Base-by-base conservation (phyloP, 1,140 invertebrate species). In the Odontomachus brunneus region DNA sequence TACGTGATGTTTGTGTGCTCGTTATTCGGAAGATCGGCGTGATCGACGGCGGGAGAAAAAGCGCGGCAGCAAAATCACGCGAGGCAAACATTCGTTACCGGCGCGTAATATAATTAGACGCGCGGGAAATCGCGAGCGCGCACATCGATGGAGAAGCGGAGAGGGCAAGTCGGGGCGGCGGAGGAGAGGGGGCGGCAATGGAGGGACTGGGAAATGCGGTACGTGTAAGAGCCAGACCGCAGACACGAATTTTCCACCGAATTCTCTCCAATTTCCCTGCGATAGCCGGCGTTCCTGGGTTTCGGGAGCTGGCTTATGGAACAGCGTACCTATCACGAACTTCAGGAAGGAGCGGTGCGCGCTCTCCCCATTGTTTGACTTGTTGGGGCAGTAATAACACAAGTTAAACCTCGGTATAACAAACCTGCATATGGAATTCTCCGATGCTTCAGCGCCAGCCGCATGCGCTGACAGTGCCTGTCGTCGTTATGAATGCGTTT, bases 251-350 rank as follows among this genome's bases (percentile, higher is more conserved):
- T 88, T 88, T 80, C 86, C 67, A 75, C 59, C 74, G 82, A 88
- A 86, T 85, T 74, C 76, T 74, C 72, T 59, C n/a, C 67, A 49
- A 88, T 84, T 88, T 84, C 76, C 65, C 72, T 26, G 51, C 82
- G 76, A 87, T 82, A 76, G 63, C 76, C 62, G 38, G 33, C 72
- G 83, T 87, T 84, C 76, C 51, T 60, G 48, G 38, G 59, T 78
- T 78, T 82, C 48, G 57, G 57, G 53, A 86, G 84, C 87, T 87
- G 88, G 88, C 86, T 92, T 89, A 65, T 69, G 89, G 89, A 89
- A 89, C 89, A 88, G 89, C 91, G 89, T 90, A 81, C 66, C 85
- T 82, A 78, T 69, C 72, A 53, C 80, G 84, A 75, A 88, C 81
- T 88, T 88, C 72, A 81, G 75, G 75, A 80, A 80, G 75, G 75